phyloP scores from a whole-genome alignment of 2,797 vertebrate genomes.

The Acanthornis magna region DNA sequence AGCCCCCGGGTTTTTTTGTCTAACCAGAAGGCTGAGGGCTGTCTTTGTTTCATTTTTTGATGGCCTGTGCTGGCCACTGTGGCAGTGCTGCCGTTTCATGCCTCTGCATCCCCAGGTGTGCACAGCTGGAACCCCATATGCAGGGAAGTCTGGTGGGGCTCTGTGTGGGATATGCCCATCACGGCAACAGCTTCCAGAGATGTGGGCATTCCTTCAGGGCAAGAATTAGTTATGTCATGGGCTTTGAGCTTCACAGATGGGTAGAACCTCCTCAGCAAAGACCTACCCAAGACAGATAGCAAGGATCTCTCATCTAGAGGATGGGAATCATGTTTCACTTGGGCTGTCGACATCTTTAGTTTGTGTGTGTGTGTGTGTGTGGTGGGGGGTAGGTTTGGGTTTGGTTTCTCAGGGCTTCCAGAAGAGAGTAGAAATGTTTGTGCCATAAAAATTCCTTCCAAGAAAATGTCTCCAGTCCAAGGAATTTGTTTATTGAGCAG shows the following conservation, averaged over 20 bases:
- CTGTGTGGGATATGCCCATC: background rate
- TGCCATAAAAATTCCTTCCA: background rate
- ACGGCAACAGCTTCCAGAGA: background rate
- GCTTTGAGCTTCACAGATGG: background rate
- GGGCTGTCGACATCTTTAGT: fast-evolving
- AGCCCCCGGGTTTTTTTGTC: background rate
- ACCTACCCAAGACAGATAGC: background rate
- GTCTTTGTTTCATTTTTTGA: background rate
- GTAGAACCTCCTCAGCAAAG: background rate
- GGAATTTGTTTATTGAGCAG: background rate
- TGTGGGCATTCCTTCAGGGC: background rate
- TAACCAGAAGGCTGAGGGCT: background rate
- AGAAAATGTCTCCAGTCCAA: background rate
- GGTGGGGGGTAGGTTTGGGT: background rate
- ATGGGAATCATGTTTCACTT: background rate
- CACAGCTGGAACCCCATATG: background rate
- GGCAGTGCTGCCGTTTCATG: fast-evolving
- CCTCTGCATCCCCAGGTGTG: background rate
- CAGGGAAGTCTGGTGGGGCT: background rate
- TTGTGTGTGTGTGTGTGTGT: background rate
- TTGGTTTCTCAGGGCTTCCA: background rate
- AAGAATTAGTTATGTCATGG: fast-evolving
- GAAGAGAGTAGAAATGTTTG: background rate
- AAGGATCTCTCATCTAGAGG: background rate
- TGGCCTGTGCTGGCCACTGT: background rate